Evolutionary conservation across 2,113 vertebrate genomes (phyloP).

Genomic region (Albula glossodonta): DNA sequence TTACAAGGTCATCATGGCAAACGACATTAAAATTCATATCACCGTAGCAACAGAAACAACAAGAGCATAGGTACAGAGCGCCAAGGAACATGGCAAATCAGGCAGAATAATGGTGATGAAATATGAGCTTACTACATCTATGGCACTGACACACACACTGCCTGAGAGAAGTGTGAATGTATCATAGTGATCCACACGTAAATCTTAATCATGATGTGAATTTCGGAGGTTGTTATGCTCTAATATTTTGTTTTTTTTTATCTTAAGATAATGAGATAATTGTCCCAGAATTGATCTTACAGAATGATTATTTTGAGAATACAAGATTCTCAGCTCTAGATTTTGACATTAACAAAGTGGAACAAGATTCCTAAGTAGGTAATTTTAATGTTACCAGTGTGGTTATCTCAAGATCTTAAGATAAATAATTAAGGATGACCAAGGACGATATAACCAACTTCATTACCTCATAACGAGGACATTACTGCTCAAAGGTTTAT

Average conservation of each 20-base stretch:
- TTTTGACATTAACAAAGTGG: background rate
- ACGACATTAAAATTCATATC: background rate
- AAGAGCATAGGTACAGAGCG: background rate
- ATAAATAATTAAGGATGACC: no score
- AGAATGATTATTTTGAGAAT: background rate
- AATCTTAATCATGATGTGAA: background rate
- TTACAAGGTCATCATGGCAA: background rate
- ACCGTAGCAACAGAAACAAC: background rate
- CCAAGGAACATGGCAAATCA: background rate
- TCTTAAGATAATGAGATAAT: background rate
- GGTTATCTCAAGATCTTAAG: no score
- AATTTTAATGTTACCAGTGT: no score
- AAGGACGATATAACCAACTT: no score
- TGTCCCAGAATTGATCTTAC: background rate
- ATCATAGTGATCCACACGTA: background rate
- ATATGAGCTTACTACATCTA: background rate
- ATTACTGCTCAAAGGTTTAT: background rate
- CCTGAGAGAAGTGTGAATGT: background rate
- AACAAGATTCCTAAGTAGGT: background rate
- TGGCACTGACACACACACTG: background rate
- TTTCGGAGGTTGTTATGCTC: background rate
- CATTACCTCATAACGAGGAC: background rate
- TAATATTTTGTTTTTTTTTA: background rate
- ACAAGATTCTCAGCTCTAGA: background rate
- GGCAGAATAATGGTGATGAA: background rate